Evolutionary conservation across 2,113 vertebrate species (phyloP), one percentile per base, ranked within the genome.

Genomic region (Melanostigma gelatinosum): DNA sequence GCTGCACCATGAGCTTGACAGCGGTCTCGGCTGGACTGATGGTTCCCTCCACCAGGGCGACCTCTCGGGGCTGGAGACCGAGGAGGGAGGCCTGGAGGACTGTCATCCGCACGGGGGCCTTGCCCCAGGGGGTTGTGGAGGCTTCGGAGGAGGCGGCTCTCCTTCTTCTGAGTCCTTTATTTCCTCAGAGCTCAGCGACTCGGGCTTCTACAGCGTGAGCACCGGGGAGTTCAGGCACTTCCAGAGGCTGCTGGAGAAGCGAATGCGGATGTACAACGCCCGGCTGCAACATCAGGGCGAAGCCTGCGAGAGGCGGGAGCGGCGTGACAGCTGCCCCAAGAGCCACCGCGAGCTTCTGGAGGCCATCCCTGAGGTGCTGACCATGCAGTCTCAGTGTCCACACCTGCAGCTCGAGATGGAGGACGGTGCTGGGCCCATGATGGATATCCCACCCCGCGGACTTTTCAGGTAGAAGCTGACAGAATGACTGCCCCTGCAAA

Each of bases 201-300:
- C 95, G 0, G 94, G 95, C 20, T 95, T 95, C 78, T 95, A 94
- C 58, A 92, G 94, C 1, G 80, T 95, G 67, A 95, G 95, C 74
- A 91, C 93, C 0, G 94, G 94, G 0, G 94, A 96, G 88, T 93
- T 94, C 85, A 84, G 94, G 67, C 94, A 94, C 64, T 95, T 95
- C 87, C 95, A 95, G 87, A 91, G 95, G 72, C 87, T 95, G 29
- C 89, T 95, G 72, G 95, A 96, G 88, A 95, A 94, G 55, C 89
- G 94, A 13, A 95, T 95, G 92, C 90, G 92, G 24, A 82, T 92
- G 22, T 94, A 95, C 88, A 94, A 93, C 1, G 89, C 92, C 44
- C 86, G 94, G 66, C 75, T 95, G 74, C 92, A 92, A 32, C 92
- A 93, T 73, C 91, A 94, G 81, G 90, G 92, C 0, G 94, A 95